Conservation (phyloP, 2,113 vertebrate genomes). For the Siniperca chuatsi region DNA sequence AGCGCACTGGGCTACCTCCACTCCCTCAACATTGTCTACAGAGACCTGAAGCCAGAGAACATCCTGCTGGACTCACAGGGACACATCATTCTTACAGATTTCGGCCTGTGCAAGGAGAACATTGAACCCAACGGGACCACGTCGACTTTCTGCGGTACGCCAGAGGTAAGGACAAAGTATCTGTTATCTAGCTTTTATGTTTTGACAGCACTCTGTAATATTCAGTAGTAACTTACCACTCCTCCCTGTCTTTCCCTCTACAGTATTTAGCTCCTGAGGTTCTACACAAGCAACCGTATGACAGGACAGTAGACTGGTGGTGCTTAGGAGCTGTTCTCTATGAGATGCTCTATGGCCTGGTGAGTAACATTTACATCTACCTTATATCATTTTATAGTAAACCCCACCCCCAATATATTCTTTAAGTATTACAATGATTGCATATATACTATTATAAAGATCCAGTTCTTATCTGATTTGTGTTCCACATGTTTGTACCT, state of each 20-base stretch:
- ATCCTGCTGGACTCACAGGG: constrained; percentile 97
- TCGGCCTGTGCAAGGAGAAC: constrained; percentile 99
- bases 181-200: not conserved
- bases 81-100: constrained; percentile 97
- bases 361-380: constrained; percentile 77
- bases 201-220: not conserved
- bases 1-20: constrained; percentile 98
- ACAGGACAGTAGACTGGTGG: constrained; percentile 99
- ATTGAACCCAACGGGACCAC: constrained; percentile 98
- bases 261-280: constrained; percentile 99
- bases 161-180: constrained; percentile 88
- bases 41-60: constrained; percentile 98
- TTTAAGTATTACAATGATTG: too few relatives aligned
- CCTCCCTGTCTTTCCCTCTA: constrained; percentile 21
- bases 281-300: constrained; percentile 98
- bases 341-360: constrained; percentile 99
- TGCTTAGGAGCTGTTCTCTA: constrained; percentile 97
- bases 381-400: not conserved
- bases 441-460: not conserved
- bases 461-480: not conserved
- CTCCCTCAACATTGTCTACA: constrained; percentile 97
- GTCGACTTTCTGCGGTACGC: constrained; percentile 98
- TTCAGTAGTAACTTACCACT: not conserved
- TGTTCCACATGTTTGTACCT: not conserved
- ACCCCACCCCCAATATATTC: not conserved